phyloP scores from a whole-genome alignment of 2,113 vertebrate genomes.

The Crotalus horridus region DNA sequence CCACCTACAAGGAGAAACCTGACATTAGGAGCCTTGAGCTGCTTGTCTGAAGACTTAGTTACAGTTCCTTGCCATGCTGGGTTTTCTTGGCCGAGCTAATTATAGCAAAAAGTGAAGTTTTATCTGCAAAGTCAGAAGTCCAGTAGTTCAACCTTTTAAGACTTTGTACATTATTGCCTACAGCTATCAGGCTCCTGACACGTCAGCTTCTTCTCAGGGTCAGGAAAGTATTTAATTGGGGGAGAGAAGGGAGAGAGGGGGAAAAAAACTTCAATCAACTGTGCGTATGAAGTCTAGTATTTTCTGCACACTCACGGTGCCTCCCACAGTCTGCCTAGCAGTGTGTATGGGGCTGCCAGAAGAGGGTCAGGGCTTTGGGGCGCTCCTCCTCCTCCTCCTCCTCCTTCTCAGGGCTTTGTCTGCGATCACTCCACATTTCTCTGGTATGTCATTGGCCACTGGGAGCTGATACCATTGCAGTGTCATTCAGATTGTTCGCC shows the following conservation, averaged over 20 bases:
- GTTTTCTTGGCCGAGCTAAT: background rate
- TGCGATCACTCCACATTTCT: constrained; percentile 44
- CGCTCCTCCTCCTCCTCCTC: constrained; percentile 51
- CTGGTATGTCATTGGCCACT: constrained; percentile 54
- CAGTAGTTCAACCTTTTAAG: background rate
- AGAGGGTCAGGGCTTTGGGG: constrained; percentile 22
- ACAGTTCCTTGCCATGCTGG: background rate
- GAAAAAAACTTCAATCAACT: background rate
- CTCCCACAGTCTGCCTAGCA: constrained; percentile 20
- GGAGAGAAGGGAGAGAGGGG: background rate
- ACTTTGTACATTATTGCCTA: background rate
- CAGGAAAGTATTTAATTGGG: background rate
- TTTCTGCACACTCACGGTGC: constrained; percentile 13
- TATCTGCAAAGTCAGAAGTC: background rate
- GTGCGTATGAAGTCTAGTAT: background rate
- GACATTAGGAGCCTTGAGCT: background rate
- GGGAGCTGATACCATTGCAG: constrained; percentile 36
- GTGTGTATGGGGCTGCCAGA: background rate
- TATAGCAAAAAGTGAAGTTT: background rate
- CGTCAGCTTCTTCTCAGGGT: constrained; percentile 6
- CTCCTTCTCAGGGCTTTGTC: constrained; percentile 54
- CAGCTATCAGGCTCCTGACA: background rate
- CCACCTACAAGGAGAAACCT: background rate
- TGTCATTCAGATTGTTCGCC: constrained; percentile 1
- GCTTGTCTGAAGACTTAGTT: background rate